Conservation (phyloP, 2,797 vertebrate species). For the Pangasius macronema region DNA sequence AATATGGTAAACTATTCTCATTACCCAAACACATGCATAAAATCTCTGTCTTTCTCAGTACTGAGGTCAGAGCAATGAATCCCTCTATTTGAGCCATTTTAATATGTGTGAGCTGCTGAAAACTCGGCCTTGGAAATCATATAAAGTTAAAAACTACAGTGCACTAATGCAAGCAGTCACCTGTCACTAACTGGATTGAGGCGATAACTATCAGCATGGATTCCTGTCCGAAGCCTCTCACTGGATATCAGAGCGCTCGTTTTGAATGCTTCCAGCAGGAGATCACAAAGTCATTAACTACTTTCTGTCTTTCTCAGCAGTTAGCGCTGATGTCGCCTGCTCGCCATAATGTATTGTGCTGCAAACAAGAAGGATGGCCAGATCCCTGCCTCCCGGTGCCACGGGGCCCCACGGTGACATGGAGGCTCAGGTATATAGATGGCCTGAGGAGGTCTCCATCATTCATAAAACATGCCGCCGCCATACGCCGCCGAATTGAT, state of each 20-base stretch:
- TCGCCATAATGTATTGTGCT: constrained; percentile 76
- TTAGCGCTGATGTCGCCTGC: constrained; percentile 62
- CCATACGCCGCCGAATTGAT: constrained; percentile 79
- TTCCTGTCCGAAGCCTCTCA: constrained; percentile 40
- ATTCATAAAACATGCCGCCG: constrained; percentile 79
- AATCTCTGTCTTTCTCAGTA: constrained; percentile 70
- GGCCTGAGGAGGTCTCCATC: constrained; percentile 83
- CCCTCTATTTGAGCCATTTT: constrained; percentile 52
- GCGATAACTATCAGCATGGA: constrained; percentile 48
- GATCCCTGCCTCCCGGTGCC: constrained; percentile 74
- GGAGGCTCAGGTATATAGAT: constrained; percentile 66
- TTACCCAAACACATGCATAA: constrained; percentile 75
- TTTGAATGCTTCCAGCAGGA: constrained; percentile 59
- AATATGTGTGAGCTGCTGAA: constrained; percentile 28
- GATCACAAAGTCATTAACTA: constrained; percentile 62
- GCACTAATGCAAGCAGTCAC: constrained; percentile 45
- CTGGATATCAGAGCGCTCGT: constrained; percentile 39
- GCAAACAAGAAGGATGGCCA: constrained; percentile 80
- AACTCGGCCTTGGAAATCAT: constrained; percentile 52
- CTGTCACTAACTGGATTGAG: constrained; percentile 51
- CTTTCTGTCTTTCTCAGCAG: constrained; percentile 64
- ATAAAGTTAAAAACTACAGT: constrained; percentile 52
- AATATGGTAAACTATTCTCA: constrained; percentile 75
- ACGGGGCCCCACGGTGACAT: constrained; percentile 58
- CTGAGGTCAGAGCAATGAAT: constrained; percentile 66